phyloP scores from a whole-genome alignment of 2,888 invertebrate genomes.

The Silvanus unidentatus region DNA sequence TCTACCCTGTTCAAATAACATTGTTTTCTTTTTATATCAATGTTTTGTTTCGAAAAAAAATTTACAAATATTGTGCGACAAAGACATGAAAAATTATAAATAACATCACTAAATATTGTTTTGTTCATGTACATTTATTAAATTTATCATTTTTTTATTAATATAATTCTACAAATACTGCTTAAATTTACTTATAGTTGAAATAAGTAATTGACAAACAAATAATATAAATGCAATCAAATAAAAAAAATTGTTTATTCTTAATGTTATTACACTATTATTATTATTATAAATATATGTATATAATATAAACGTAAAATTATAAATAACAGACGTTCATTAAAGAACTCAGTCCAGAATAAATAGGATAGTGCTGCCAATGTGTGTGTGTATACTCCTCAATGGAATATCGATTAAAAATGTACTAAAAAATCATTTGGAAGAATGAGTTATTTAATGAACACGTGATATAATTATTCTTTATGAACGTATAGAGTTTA shows the following conservation, averaged over 20 bases:
- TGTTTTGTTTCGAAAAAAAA: slow-evolving; percentile 9
- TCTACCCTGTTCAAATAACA: slow-evolving; percentile 20
- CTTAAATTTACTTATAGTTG: slow-evolving; percentile 17
- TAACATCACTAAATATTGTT: slow-evolving; percentile 9
- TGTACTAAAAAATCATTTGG: too few relatives aligned
- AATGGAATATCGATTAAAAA: too few relatives aligned
- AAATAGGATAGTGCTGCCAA: too few relatives aligned
- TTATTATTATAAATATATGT: background rate
- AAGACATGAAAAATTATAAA: slow-evolving; percentile 14
- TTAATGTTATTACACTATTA: background rate
- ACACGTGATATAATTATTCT: too few relatives aligned
- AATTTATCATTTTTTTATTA: background rate
- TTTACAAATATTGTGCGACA: slow-evolving; percentile 18
- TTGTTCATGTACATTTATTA: background rate
- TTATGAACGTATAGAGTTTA: too few relatives aligned
- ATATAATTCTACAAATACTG: slow-evolving; percentile 20
- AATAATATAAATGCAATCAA: too few relatives aligned
- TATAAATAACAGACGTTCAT: background rate
- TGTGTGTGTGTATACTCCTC: too few relatives aligned
- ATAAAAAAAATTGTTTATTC: too few relatives aligned
- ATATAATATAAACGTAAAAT: slow-evolving; percentile 1
- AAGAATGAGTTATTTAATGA: too few relatives aligned
- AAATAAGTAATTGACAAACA: slow-evolving; percentile 10
- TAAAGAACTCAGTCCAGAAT: too few relatives aligned
- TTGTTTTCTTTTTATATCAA: too few relatives aligned